Conservation (phyloP, 2,113 vertebrate genomes). For the Charadrius vociferus region DNA sequence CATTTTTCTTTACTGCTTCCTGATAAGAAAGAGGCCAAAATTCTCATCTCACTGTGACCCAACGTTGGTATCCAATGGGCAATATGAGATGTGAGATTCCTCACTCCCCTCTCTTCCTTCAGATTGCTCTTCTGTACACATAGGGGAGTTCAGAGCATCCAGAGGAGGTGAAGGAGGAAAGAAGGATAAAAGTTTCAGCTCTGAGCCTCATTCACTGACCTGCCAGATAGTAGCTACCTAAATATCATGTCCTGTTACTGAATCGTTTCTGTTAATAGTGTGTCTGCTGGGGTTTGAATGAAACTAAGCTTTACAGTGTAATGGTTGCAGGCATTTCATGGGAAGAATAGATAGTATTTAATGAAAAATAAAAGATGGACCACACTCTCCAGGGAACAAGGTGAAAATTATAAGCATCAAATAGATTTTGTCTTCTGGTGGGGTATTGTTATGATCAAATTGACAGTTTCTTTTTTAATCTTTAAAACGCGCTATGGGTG, state of each 20-base stretch:
- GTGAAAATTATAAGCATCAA: background rate
- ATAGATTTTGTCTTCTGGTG: background rate
- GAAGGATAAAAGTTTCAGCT: background rate
- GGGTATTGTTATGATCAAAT: background rate
- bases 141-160: background rate
- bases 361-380: background rate
- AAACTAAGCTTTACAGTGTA: background rate
- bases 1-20: background rate
- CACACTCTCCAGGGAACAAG: background rate
- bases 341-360: background rate
- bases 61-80: background rate
- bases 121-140: background rate
- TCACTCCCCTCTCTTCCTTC: background rate
- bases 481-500: background rate
- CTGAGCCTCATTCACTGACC: background rate
- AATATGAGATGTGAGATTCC: background rate
- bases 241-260: background rate
- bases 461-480: background rate
- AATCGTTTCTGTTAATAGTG: background rate
- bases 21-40: background rate
- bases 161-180: background rate
- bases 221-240: background rate
- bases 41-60: background rate
- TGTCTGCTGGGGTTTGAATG: background rate
- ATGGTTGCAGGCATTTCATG: background rate